These are phyloP conservation scores for Odontamblyopus rebecca DNA, from an alignment of 2,797 vertebrate genomes.

Conservation along the genomic window DNA sequence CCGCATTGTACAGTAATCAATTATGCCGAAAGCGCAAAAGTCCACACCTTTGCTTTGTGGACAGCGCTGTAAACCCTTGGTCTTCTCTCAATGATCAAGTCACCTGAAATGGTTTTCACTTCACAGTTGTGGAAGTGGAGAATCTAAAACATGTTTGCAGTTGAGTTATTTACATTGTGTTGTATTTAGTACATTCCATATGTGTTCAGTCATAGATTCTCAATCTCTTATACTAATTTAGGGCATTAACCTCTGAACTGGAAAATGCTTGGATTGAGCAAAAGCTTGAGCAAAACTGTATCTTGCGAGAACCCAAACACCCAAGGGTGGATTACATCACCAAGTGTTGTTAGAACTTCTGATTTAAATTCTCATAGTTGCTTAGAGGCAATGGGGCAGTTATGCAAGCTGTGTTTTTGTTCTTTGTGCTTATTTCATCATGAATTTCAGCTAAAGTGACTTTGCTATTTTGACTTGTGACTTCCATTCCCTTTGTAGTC, in stretches of 20 bases:
- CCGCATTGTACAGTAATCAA: no score
- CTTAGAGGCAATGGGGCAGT: constrained; percentile 18
- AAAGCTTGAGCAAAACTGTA: background rate
- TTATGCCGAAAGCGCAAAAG: no score
- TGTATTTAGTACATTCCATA: no score
- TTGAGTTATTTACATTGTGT: no score
- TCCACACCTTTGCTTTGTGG: no score
- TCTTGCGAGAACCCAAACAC: constrained; percentile 3
- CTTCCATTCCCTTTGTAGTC: constrained; percentile 36
- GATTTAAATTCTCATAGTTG: background rate
- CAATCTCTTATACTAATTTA: background rate
- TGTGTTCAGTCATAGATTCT: no score
- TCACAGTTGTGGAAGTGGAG: no score
- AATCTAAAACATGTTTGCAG: no score
- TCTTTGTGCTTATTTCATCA: constrained; percentile 41
- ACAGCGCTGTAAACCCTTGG: no score
- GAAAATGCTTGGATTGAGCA: background rate
- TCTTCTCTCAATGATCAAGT: no score
- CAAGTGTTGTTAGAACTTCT: constrained; percentile 15
- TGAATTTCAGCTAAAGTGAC: constrained; percentile 13
- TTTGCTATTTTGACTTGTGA: background rate
- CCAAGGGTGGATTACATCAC: constrained; percentile 12
- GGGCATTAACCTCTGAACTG: background rate
- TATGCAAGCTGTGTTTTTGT: constrained; percentile 21
- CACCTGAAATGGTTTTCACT: no score